Conservation (phyloP, 2,888 invertebrate genomes). For the Schrankia costaestrigalis region DNA sequence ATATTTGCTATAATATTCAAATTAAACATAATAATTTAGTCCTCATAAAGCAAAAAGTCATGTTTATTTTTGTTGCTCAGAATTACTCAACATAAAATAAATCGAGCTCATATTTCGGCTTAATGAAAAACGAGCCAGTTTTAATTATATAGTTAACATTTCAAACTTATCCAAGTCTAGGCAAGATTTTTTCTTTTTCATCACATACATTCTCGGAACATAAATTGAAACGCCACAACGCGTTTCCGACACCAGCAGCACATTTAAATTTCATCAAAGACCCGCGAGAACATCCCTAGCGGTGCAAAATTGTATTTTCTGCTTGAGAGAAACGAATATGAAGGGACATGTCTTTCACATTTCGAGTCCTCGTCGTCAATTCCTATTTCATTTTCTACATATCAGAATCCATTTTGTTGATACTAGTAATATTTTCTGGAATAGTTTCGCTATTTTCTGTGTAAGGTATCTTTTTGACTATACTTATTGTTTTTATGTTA, state of each 20-base stretch:
- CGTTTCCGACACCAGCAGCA: slow-evolving; percentile 35
- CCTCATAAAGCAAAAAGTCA: too few relatives aligned
- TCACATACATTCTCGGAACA: slow-evolving; percentile 25
- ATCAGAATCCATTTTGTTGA: slow-evolving; percentile 32
- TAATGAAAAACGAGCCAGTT: slow-evolving; percentile 1
- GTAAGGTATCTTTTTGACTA: too few relatives aligned
- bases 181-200: slow-evolving; percentile 8
- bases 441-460: slow-evolving; percentile 7
- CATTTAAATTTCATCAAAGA: slow-evolving; percentile 60
- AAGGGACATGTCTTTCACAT: slow-evolving; percentile 37
- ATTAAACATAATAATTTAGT: too few relatives aligned
- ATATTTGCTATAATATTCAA: too few relatives aligned
- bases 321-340: slow-evolving; percentile 42
- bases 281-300: slow-evolving; percentile 37
- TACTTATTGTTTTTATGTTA: too few relatives aligned
- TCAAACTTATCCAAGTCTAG: slow-evolving; percentile 5
- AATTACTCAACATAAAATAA: too few relatives aligned
- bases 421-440: slow-evolving; percentile 12
- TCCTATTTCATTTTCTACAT: slow-evolving; percentile 34
- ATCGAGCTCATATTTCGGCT: too few relatives aligned
- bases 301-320: slow-evolving; percentile 55
- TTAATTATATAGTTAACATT: slow-evolving; percentile 5
- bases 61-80: too few relatives aligned
- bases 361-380: slow-evolving; percentile 22
- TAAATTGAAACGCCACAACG: slow-evolving; percentile 56